Base-by-base conservation (phyloP, 1,140 invertebrate genomes). In the Trissolcus basalis region DNA sequence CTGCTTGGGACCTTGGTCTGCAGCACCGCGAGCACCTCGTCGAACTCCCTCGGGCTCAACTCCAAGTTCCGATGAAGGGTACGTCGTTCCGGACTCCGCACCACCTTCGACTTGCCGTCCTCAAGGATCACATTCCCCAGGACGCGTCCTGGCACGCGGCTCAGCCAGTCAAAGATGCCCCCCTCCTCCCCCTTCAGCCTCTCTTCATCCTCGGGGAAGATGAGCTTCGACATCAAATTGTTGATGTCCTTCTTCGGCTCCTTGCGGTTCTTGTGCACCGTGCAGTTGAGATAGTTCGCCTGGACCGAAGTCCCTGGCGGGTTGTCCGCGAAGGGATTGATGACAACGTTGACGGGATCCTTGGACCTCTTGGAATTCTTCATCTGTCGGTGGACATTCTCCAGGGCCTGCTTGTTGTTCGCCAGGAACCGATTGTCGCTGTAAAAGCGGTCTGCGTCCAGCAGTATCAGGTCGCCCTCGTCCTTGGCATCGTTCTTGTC, bases 21-120 rank as follows among this genome's bases (percentile, higher is more conserved):
- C 9, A 90, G 53, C 4, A 90, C 89, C 16, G 88, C 86, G 19
- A 90, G 61, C 0, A 90, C 89, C 70, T 90, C 89, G 58, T 89
- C 83, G 50, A 89, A 86, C 58, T 90, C 89, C 0, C 83, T 80
- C 35, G 85, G 86, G 47, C 89, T 90, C 14, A 90, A 63, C 49
- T 89, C 88, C 19, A 90, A 63, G 63, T 88, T 86, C 32, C 87
- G 83, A 13, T 86, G 88, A 10, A 82, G 85, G 1, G 80, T 70
- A 27, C 76, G 82, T 1, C 73, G 68, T 8, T 79, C 54, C 13
- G 19, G n/a, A 16, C 51, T 74, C 12, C 49, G 12, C 3, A 48
- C 35, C 3, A 48, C 35, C 13, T 76, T 82, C 9, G 73, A 49
- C 13, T 83, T 83, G n/a, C 58, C 73, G 27, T 63, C 67, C 12